Conservation (phyloP, 2,113 vertebrate genomes). For the Xyrauchen texanus region DNA sequence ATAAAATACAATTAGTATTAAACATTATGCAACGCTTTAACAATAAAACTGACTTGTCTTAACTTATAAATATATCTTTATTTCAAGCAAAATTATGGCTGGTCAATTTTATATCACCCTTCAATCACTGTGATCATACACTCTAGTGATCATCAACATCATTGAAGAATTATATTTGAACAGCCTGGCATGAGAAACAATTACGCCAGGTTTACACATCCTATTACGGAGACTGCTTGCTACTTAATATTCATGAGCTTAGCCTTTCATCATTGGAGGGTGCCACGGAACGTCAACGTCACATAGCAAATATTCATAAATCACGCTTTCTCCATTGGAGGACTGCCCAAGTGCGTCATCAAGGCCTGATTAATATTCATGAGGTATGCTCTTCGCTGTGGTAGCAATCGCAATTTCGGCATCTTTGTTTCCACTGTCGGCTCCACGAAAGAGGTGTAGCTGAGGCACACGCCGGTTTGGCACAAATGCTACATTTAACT, state of each 20-base stretch:
- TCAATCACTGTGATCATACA: too few relatives aligned
- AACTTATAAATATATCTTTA: too few relatives aligned
- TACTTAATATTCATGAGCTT: neutral
- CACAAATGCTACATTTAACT: neutral
- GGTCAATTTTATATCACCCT: too few relatives aligned
- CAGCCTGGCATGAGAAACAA: too few relatives aligned
- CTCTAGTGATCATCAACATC: too few relatives aligned
- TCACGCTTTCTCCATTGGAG: neutral
- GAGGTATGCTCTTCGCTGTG: neutral
- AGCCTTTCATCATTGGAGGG: neutral
- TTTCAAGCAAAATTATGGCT: too few relatives aligned
- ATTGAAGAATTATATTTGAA: too few relatives aligned
- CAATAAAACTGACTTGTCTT: too few relatives aligned
- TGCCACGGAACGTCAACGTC: neutral
- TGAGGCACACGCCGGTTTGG: constrained; percentile 43
- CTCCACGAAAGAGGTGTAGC: constrained; percentile 38
- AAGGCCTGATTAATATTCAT: constrained; percentile 3
- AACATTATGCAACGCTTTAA: too few relatives aligned
- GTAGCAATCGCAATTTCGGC: constrained; percentile 14
- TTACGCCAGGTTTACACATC: neutral
- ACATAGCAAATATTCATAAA: neutral
- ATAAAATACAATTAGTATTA: too few relatives aligned
- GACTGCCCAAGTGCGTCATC: neutral
- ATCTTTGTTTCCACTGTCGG: constrained; percentile 53
- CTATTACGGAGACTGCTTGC: neutral